Evolutionary conservation across 2,113 vertebrate species (phyloP).

Genomic region (Gallinago undulata): DNA sequence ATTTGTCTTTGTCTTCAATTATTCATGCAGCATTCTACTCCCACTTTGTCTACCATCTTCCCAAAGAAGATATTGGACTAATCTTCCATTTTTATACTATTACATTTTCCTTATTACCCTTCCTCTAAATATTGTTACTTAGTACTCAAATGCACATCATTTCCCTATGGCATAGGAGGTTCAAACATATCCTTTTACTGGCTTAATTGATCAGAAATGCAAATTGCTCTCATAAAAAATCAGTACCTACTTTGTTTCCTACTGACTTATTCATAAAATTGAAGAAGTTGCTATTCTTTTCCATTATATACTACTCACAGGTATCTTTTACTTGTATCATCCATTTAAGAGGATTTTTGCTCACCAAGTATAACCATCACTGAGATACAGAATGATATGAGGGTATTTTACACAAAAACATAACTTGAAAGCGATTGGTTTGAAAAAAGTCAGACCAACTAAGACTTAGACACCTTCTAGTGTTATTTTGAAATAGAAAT

Average conservation of each 20-base stretch:
- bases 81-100: background rate
- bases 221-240: background rate
- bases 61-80: background rate
- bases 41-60: background rate
- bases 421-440: background rate
- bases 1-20: background rate
- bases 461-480: background rate
- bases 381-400: background rate
- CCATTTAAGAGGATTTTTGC: background rate
- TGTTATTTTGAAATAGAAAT: background rate
- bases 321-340: background rate
- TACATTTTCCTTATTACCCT: background rate
- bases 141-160: background rate
- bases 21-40: background rate
- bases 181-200: background rate
- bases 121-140: background rate
- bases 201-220: background rate
- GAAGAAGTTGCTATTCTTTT: background rate
- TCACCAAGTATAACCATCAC: background rate
- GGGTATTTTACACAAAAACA: background rate
- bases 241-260: background rate
- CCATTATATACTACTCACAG: background rate
- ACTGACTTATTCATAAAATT: background rate
- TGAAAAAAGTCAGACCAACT: background rate
- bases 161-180: rapidly evolving